Conservation (phyloP, 2,888 invertebrate genomes). For the Agrochola lychnidis region DNA sequence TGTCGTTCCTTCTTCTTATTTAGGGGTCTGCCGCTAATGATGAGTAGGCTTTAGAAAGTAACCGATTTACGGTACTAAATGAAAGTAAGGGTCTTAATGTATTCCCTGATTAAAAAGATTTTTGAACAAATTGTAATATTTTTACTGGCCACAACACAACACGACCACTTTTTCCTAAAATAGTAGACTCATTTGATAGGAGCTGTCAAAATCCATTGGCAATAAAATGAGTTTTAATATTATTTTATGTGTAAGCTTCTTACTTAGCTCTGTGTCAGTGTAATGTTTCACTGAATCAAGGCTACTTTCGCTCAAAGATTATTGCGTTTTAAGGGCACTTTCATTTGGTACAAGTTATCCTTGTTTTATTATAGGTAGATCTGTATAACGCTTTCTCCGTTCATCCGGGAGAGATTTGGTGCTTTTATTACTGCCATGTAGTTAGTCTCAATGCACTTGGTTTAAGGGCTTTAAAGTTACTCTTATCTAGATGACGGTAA, state of each 20-base stretch:
- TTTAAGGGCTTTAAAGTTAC: background rate
- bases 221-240: background rate
- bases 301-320: conserved; percentile 74
- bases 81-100: background rate
- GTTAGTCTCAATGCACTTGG: background rate
- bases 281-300: conserved; percentile 73
- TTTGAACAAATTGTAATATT: background rate
- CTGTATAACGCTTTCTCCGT: conserved; percentile 57
- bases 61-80: background rate
- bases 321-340: conserved; percentile 76
- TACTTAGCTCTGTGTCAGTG: conserved; percentile 58
- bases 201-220: background rate
- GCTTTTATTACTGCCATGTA: conserved; percentile 25
- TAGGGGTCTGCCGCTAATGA: background rate
- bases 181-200: too few relatives aligned
- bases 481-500: background rate
- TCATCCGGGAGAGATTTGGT: conserved; percentile 57
- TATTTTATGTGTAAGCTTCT: conserved; percentile 17
- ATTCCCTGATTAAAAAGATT: background rate
- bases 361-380: conserved; percentile 51
- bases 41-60: background rate
- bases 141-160: background rate
- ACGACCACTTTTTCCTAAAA: background rate
- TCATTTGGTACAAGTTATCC: conserved; percentile 69
- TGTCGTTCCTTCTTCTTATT: background rate